A percentile compares a stretch with the other conserved stretches of the same genome.
phyloP scores from a whole-genome alignment of 2,888 invertebrate genomes.

The Hipparchia sbordonii region DNA sequence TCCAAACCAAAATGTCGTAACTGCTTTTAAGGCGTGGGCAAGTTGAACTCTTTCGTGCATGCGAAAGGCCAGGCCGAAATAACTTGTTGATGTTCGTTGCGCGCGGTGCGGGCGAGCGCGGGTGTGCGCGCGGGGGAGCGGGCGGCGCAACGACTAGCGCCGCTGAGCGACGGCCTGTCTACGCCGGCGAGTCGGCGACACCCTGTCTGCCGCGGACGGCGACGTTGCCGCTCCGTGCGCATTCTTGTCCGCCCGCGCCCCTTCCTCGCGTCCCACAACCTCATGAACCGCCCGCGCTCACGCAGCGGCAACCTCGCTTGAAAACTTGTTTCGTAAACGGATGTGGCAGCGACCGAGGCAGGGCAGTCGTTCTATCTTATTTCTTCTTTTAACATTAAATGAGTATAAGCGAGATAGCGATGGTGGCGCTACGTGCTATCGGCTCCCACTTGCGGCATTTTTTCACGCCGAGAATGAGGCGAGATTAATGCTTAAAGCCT shows the following conservation, averaged over 20 bases:
- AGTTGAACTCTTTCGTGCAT: constrained; percentile 66
- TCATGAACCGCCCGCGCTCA: constrained; percentile 74
- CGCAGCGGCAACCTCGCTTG: constrained; percentile 81
- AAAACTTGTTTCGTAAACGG: constrained; percentile 89
- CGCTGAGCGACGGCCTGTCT: constrained; percentile 90
- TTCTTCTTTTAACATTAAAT: constrained; percentile 48
- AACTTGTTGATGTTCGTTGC: constrained; percentile 81
- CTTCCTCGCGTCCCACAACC: constrained; percentile 54
- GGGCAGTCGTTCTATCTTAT: constrained; percentile 63
- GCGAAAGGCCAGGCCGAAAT: constrained; percentile 71
- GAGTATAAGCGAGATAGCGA: constrained; percentile 62
- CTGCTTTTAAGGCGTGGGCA: constrained; percentile 49
- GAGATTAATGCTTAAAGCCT: constrained; percentile 80
- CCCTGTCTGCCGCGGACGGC: constrained; percentile 95
- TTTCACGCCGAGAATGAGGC: constrained; percentile 86
- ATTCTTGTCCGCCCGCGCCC: constrained; percentile 81
- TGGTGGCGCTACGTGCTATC: constrained; percentile 83
- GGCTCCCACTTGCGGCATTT: constrained; percentile 85
- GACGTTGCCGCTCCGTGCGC: constrained; percentile 84
- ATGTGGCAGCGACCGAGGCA: constrained; percentile 84
- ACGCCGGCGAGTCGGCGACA: constrained; percentile 94
- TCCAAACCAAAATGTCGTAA: constrained; percentile 59
- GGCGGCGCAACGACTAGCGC: constrained; percentile 70
- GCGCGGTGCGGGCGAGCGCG: constrained; percentile 63
- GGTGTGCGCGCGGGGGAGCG: constrained; percentile 50